Evolutionary conservation across 1,140 invertebrate genomes (phyloP).

Genomic region (Drosophila mayri): DNA sequence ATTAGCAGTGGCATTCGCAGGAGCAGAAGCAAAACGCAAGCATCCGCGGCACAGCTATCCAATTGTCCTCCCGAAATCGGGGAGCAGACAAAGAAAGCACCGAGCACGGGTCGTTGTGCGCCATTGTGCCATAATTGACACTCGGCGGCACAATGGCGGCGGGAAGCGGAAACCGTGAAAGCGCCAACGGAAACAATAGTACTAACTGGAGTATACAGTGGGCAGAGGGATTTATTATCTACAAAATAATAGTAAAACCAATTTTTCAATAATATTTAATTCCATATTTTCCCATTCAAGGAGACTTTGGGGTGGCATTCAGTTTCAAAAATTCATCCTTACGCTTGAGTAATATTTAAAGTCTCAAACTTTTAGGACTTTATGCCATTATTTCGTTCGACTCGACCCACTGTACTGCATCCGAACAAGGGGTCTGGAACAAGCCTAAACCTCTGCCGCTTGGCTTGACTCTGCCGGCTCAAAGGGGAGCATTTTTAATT

Average conservation of each 20-base stretch:
- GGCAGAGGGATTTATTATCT: not conserved
- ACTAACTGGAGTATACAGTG: conserved; percentile 7
- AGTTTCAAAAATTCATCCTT: not conserved
- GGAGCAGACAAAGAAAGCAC: conserved; percentile 41
- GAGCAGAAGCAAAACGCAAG: not conserved
- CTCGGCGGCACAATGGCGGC: conserved; percentile 47
- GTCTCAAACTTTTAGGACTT: not conserved
- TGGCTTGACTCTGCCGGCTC: conserved; percentile 25
- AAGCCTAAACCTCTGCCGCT: conserved; percentile 39
- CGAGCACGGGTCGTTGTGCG: conserved; percentile 1
- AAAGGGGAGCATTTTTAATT: conserved; percentile 50
- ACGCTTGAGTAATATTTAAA: not conserved
- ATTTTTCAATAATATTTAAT: not conserved
- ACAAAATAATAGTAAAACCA: not conserved
- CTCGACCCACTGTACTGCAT: conserved; percentile 9
- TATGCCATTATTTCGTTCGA: not conserved
- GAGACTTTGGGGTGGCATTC: not conserved
- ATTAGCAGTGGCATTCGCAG: conserved; percentile 48
- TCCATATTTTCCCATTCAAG: not conserved
- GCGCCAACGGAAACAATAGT: conserved; percentile 37
- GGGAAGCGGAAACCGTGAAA: conserved; percentile 18
- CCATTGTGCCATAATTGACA: conserved; percentile 67
- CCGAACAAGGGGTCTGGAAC: not conserved
- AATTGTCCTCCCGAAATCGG: conserved; percentile 12
- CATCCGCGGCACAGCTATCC: not conserved